Evolutionary conservation across 2,113 vertebrate species (phyloP), one percentile per base, ranked within the genome.

Genomic region (Lycaon pictus): DNA sequence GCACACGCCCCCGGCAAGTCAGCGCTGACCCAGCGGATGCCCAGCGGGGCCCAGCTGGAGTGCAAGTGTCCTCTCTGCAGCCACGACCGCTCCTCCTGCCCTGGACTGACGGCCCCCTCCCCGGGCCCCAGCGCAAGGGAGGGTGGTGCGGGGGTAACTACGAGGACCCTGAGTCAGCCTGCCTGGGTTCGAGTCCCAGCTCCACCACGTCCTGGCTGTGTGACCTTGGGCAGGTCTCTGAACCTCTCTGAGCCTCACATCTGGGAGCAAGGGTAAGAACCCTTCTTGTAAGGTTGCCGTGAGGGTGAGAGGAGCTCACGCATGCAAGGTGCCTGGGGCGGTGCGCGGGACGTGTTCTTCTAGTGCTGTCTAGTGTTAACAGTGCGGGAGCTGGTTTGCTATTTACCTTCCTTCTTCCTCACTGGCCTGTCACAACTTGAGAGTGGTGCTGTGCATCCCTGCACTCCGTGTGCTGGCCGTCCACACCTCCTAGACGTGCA

Each of bases 21-120:
- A 15, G 10, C 56, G 55, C 43, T 32, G 10, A 11, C 7, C 3
- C 2, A 23, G 11, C 0, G 5, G 16, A 79, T 7, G 11, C 10
- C 63, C 65, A n/a, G 43, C 4, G 55, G 25, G 76, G 8, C 12
- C 19, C 60, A 83, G 77, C 9, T 19, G 6, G 5, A 27, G 62
- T 53, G 27, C 43, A 9, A 2, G 11, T 37, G 5, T 48, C 13
- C 48, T 51, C 51, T 79, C 43, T 51, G 77, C 2, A 2, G n/a
- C 55, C 32, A 3, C 29, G 27, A 11, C 60, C 23, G 9, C 53
- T 23, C 82, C 74, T 92, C 13, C n/a, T 56, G 32, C 20, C 9
- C 19, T 32, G 16, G 63, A 20, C 80, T 43, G 43, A 85, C 2
- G 25, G 53, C 32, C 43, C 48, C 69, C 65, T 20, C 48, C 9